Evolutionary conservation across 2,797 vertebrate species (phyloP).

Genomic region (Urocyon cinereoargenteus): DNA sequence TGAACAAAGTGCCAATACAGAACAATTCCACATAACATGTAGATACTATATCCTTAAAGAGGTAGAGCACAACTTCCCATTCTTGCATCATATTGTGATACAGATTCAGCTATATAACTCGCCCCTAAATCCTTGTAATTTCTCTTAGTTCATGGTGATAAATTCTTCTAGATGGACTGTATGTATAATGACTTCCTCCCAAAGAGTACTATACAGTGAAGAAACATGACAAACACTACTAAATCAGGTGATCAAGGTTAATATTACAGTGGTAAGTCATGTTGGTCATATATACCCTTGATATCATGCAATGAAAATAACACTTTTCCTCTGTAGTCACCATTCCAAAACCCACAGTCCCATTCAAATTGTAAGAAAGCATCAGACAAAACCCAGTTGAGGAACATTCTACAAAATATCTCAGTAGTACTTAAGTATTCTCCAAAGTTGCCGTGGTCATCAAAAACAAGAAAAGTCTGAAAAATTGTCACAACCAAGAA

Average conservation of each 20-base stretch:
- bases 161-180: not conserved
- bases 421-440: not conserved
- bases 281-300: not conserved
- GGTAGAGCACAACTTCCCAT: not conserved
- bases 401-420: not conserved
- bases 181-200: not conserved
- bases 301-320: not conserved
- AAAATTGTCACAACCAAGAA: not conserved
- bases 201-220: not conserved
- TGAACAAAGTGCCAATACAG: not conserved
- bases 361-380: not conserved
- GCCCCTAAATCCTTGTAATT: not conserved
- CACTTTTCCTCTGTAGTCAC: not conserved
- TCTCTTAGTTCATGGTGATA: not conserved
- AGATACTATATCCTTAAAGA: not conserved
- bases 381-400: not conserved
- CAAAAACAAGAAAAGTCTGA: conserved; percentile 6
- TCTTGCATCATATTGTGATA: not conserved
- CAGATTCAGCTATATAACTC: not conserved
- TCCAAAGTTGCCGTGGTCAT: not conserved
- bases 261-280: not conserved
- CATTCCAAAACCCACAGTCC: not conserved
- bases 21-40: not conserved
- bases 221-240: not conserved
- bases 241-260: not conserved